Evolutionary conservation across 2,888 invertebrate species (phyloP).

Genomic region (Diloba caeruleocephala): DNA sequence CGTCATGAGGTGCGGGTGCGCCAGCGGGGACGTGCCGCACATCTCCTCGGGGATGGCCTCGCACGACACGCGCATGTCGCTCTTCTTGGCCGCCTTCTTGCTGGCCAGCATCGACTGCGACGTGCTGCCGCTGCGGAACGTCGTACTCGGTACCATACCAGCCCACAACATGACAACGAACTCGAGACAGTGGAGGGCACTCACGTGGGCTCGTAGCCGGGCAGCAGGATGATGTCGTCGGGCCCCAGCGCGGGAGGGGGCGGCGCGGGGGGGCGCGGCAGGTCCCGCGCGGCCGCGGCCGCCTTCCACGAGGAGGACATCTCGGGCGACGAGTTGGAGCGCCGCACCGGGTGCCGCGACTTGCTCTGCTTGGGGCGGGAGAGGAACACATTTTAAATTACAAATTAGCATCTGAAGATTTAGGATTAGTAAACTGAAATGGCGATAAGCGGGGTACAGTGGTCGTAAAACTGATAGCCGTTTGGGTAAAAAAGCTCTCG

Average conservation of each 20-base stretch:
- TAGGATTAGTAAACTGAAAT: no score
- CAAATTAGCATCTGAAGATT: no score
- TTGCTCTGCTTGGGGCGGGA: no score
- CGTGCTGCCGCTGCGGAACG: conserved; percentile 50
- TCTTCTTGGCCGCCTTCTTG: conserved; percentile 92
- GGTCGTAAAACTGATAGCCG: no score
- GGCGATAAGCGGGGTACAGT: no score
- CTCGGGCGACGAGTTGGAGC: conserved; percentile 97
- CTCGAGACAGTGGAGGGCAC: conserved; percentile 23
- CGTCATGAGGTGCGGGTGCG: conserved; percentile 71
- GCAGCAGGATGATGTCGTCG: conserved; percentile 73
- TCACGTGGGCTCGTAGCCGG: conserved; percentile 75
- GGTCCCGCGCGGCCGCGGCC: conserved; percentile 50
- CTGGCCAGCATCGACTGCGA: conserved; percentile 76
- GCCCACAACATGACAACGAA: neutral
- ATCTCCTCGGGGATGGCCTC: conserved; percentile 98
- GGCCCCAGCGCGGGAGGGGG: conserved; percentile 45
- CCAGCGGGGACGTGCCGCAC: conserved; percentile 89
- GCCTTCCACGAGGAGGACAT: conserved; percentile 97
- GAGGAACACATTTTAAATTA: neutral
- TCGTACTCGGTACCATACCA: neutral
- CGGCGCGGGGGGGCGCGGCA: conserved; percentile 29
- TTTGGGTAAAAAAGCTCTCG: no score
- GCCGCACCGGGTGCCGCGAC: conserved; percentile 94
- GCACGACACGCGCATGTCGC: conserved; percentile 95